Evolutionary conservation across 2,797 vertebrate genomes (phyloP).

Genomic region (Merluccius polli): DNA sequence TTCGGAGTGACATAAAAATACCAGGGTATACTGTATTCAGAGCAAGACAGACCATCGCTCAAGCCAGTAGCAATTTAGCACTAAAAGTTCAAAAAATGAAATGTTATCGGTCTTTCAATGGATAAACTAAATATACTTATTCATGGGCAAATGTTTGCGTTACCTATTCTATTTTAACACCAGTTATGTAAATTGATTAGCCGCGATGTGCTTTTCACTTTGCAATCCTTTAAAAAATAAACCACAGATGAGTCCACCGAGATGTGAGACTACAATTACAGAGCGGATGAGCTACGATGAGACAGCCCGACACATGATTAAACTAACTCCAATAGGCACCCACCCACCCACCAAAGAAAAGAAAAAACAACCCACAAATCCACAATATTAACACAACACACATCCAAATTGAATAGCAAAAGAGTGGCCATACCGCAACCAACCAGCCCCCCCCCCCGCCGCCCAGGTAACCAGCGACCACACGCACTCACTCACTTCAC

Average conservation of each 20-base stretch:
- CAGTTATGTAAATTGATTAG: neutral
- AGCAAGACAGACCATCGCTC: neutral
- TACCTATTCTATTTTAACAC: neutral
- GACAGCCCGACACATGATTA: neutral
- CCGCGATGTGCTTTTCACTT: neutral
- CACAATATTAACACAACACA: conserved; percentile 1
- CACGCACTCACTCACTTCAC: conserved; percentile 20
- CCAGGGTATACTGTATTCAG: neutral
- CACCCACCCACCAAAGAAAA: neutral
- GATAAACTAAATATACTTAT: neutral
- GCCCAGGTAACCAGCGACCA: neutral
- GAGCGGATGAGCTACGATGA: neutral
- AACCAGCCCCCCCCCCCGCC: neutral
- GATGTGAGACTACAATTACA: neutral
- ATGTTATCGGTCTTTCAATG: neutral
- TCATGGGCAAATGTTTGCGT: neutral
- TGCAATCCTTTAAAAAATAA: neutral
- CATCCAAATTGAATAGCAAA: neutral
- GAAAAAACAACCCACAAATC: neutral
- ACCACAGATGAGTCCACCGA: neutral
- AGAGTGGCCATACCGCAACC: neutral
- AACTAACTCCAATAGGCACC: neutral
- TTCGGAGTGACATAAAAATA: neutral
- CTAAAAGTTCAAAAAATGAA: neutral
- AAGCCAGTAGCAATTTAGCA: neutral